phyloP scores from a whole-genome alignment of 1,140 invertebrate genomes.

The Metopolophium dirhodum region DNA sequence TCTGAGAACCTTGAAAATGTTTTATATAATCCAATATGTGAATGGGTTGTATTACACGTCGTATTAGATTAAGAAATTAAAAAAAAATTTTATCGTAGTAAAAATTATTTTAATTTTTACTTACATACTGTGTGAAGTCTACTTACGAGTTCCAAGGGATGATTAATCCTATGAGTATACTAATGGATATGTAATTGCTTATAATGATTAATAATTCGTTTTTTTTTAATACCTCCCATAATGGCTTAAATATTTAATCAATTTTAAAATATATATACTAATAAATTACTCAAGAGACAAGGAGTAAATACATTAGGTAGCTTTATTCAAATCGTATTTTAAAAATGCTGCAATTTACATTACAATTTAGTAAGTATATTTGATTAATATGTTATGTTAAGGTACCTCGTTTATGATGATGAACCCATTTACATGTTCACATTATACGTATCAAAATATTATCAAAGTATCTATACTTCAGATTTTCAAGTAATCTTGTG shows the following conservation, averaged over 20 bases:
- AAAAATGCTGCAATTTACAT: not conserved
- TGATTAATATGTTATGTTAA: not conserved
- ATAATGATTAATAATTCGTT: not conserved
- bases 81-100: not conserved
- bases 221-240: not conserved
- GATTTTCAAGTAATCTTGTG: not conserved
- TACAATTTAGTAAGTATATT: not conserved
- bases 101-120: not conserved
- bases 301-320: not conserved
- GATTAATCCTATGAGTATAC: too few relatives aligned
- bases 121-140: too few relatives aligned
- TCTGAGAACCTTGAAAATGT: constrained; percentile 19
- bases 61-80: not conserved
- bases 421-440: not conserved
- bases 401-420: not conserved
- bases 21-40: not conserved
- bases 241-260: too few relatives aligned
- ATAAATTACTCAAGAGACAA: not conserved
- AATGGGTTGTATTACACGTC: not conserved
- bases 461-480: not conserved
- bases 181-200: not conserved
- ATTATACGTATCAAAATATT: not conserved
- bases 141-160: too few relatives aligned
- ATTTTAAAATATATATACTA: not conserved
- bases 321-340: not conserved